phyloP scores from a whole-genome alignment of 2,888 invertebrate species.

The Cynaeus angustus region DNA sequence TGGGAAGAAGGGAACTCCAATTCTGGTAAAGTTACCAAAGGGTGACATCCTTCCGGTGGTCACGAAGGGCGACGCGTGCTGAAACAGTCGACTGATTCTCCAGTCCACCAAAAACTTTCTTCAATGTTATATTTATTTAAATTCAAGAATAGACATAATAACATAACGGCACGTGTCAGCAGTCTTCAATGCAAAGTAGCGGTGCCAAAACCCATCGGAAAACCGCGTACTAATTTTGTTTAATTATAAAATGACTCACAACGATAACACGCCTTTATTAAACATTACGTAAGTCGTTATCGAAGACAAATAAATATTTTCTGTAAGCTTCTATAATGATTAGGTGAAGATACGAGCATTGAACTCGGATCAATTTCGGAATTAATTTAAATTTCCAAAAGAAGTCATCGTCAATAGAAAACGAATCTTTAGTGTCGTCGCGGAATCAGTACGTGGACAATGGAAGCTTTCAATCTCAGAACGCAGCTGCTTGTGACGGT shows the following conservation, averaged over 20 bases:
- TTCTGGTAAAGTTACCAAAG: conserved; percentile 54
- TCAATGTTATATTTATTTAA: too few species aligned
- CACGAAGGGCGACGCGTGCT: conserved; percentile 48
- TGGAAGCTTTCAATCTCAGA: conserved; percentile 41
- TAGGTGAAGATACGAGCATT: conserved; percentile 37
- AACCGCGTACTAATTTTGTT: conserved; percentile 3
- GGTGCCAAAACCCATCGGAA: conserved; percentile 13
- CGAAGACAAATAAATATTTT: conserved; percentile 14
- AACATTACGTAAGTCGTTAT: conserved; percentile 22
- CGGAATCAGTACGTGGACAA: conserved; percentile 36
- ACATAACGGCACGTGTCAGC: conserved; percentile 28
- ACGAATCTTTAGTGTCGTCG: conserved; percentile 34
- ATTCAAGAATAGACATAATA: too few species aligned
- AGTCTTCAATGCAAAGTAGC: conserved; percentile 29
- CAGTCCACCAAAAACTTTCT: too few species aligned
- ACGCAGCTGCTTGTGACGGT: conserved; percentile 40
- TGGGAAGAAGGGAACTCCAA: conserved; percentile 53
- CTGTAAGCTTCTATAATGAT: conserved; percentile 2
- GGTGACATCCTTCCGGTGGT: conserved; percentile 61
- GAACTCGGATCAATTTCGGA: conserved; percentile 43
- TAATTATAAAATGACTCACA: conserved; percentile 18
- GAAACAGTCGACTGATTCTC: not conserved
- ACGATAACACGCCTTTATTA: conserved; percentile 23
- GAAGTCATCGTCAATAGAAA: conserved; percentile 27
- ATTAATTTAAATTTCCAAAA: conserved; percentile 36